Evolutionary conservation across 2,888 invertebrate genomes (phyloP).

Genomic region (Diabrotica balteata): DNA sequence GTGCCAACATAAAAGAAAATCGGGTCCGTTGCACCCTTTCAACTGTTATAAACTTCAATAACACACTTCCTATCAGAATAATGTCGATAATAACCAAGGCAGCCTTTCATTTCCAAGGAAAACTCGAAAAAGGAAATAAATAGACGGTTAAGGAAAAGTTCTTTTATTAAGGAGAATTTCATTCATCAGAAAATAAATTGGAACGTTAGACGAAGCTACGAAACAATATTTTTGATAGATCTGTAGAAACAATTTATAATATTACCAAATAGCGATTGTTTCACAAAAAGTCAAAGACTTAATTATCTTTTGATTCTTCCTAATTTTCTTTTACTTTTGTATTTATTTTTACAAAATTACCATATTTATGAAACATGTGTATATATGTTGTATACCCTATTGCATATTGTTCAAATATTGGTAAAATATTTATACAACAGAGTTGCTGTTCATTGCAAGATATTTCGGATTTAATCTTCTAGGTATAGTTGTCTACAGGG

Average conservation of each 20-base stretch:
- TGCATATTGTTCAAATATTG: too few relatives aligned
- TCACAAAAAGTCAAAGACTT: too few relatives aligned
- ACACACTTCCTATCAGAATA: constrained; percentile 35
- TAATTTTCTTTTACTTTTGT: too few relatives aligned
- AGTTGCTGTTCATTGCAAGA: too few relatives aligned
- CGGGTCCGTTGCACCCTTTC: constrained; percentile 39
- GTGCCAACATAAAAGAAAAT: constrained; percentile 36
- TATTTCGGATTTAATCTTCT: too few relatives aligned
- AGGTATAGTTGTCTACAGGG: too few relatives aligned
- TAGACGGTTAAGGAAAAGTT: constrained; percentile 23
- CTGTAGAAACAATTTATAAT: background rate
- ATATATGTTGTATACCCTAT: too few relatives aligned
- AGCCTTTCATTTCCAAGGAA: constrained; percentile 28
- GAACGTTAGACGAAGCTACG: constrained; percentile 13
- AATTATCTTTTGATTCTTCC: too few relatives aligned
- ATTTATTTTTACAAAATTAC: too few relatives aligned
- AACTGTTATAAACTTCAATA: constrained; percentile 35
- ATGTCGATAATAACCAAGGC: constrained; percentile 35
- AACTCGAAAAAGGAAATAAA: constrained; percentile 29
- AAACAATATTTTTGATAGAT: background rate
- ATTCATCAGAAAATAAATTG: constrained; percentile 30
- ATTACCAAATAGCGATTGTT: background rate
- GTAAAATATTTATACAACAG: too few relatives aligned
- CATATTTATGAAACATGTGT: too few relatives aligned
- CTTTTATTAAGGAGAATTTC: constrained; percentile 20